Percentiles rank a stretch among this genome's conserved stretches.
Conservation (phyloP, 2,797 vertebrate genomes). For the Chelon auratus region DNA sequence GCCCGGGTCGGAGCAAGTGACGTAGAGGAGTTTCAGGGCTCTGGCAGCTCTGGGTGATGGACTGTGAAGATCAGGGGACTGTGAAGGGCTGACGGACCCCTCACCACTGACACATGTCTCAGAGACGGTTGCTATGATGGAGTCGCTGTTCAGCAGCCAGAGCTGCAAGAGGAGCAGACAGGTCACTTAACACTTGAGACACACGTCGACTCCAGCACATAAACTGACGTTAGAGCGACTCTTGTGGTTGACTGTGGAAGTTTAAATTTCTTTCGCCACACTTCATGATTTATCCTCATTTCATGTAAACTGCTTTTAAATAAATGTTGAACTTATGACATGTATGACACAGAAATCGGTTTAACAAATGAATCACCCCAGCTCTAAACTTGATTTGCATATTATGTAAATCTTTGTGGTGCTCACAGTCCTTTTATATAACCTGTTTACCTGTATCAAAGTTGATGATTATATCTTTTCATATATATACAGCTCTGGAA, state of each 20-base stretch:
- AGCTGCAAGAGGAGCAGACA: conserved; percentile 82
- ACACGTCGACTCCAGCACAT: not conserved
- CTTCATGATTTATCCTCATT: not conserved
- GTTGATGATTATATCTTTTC: too few relatives aligned
- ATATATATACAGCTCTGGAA: too few relatives aligned
- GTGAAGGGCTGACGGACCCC: conserved; percentile 56
- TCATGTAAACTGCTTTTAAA: not conserved
- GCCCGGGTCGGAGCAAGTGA: conserved; percentile 81
- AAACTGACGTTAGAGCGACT: not conserved
- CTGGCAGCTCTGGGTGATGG: conserved; percentile 74
- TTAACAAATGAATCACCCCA: too few relatives aligned
- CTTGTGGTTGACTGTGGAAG: too few relatives aligned
- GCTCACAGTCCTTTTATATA: too few relatives aligned
- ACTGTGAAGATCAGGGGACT: conserved; percentile 60
- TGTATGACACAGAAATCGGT: too few relatives aligned
- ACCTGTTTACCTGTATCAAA: too few relatives aligned
- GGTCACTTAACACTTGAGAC: conserved; percentile 44
- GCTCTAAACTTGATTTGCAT: too few relatives aligned
- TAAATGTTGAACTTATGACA: not conserved
- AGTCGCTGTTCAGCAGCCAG: conserved; percentile 96
- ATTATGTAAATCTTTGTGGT: too few relatives aligned
- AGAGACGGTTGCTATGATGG: conserved; percentile 87
- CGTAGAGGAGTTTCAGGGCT: conserved; percentile 92
- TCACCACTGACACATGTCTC: conserved; percentile 60
- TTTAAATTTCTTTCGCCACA: not conserved